Conservation (phyloP, 2,888 invertebrate genomes). For the Catocala fraxini region DNA sequence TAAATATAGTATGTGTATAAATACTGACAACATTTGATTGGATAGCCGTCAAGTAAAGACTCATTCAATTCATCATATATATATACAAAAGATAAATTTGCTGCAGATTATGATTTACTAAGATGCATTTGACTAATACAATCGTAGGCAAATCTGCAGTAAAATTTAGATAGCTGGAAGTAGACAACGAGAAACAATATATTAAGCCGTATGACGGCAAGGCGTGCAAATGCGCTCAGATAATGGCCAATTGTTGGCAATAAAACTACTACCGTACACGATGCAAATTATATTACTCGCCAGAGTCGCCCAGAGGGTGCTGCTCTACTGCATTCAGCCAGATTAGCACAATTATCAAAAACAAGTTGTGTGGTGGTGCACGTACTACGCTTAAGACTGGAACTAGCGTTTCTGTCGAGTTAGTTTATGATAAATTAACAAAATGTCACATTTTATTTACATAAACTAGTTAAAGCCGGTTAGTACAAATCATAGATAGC, state of each 20-base stretch:
- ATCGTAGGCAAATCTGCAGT: conserved; percentile 7
- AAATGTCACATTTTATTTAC: too few species aligned
- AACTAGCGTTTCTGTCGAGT: background rate
- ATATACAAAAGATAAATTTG: background rate
- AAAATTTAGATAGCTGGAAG: conserved; percentile 39
- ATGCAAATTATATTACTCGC: conserved; percentile 74
- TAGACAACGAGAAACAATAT: conserved; percentile 61
- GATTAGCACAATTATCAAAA: conserved; percentile 67
- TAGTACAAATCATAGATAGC: background rate
- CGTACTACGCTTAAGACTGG: conserved; percentile 5
- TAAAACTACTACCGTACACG: conserved; percentile 74
- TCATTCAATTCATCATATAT: too few species aligned
- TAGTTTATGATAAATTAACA: background rate
- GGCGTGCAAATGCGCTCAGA: conserved; percentile 71
- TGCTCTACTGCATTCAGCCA: conserved; percentile 55
- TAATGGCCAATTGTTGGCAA: conserved; percentile 76
- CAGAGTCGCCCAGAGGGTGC: conserved; percentile 56
- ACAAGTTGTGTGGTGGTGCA: conserved; percentile 50
- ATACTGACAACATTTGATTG: background rate
- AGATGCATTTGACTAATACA: conserved; percentile 5
- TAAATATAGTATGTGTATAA: background rate
- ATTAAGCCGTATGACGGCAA: conserved; percentile 67
- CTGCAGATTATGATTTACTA: background rate
- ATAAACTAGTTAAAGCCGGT: background rate
- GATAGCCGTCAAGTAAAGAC: too few species aligned